These are phyloP conservation scores for Orthosia gothica DNA, from an alignment of 2,888 invertebrate genomes.

Conservation along the genomic window DNA sequence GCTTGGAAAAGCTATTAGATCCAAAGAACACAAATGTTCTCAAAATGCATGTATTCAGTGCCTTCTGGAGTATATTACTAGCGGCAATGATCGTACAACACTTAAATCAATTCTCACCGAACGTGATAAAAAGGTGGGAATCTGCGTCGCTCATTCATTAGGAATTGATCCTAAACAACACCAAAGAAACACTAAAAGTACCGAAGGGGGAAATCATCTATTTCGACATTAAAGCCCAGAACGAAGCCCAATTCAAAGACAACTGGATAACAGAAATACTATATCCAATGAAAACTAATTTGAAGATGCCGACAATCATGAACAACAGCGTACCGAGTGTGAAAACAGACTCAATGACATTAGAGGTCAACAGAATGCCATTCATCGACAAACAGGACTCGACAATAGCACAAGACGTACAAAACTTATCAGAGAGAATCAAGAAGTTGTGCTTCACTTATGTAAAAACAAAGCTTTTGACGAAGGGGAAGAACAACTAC, in stretches of 20 bases:
- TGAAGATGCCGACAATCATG: neutral
- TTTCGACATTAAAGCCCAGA: conserved; percentile 3
- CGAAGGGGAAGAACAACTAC: too few relatives aligned
- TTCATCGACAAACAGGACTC: too few relatives aligned
- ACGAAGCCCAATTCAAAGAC: neutral
- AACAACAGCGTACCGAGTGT: conserved; percentile 12
- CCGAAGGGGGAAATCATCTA: conserved; percentile 30
- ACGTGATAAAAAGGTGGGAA: conserved; percentile 18
- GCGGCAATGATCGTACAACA: neutral
- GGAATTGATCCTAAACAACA: conserved; percentile 15
- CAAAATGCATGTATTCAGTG: conserved; percentile 6
- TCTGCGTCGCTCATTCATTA: conserved; percentile 1
- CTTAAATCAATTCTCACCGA: conserved; percentile 11
- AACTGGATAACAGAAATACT: neutral
- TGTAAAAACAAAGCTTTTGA: too few relatives aligned
- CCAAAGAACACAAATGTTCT: neutral
- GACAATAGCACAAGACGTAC: neutral
- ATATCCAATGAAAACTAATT: conserved; percentile 1
- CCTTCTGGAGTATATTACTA: neutral
- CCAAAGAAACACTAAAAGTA: conserved; percentile 13
- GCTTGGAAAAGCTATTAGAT: conserved; percentile 10
- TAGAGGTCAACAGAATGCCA: too few relatives aligned
- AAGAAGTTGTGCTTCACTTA: too few relatives aligned
- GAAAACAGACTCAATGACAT: neutral
- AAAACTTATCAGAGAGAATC: too few relatives aligned